Evolutionary conservation across 2,797 vertebrate species (phyloP).

Genomic region (Knipowitschia caucasica): DNA sequence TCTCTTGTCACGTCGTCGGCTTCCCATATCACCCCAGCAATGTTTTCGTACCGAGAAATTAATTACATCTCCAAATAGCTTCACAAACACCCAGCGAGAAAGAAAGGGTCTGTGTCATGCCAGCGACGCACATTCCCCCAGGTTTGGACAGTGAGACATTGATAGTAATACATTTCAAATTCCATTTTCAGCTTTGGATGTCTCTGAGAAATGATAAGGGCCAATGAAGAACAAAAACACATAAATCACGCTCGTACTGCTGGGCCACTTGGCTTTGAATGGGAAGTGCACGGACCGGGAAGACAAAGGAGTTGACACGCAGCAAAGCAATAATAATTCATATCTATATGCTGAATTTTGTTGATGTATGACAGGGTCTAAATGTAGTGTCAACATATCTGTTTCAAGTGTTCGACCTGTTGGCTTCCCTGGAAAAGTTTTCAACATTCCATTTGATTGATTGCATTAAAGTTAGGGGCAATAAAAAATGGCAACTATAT

Average conservation of each 20-base stretch:
- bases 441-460: no score
- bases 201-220: slow-evolving; percentile 17
- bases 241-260: slow-evolving; percentile 27
- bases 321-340: neutral
- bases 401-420: no score
- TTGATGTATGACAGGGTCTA: neutral
- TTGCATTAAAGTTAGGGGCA: no score
- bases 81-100: slow-evolving; percentile 9
- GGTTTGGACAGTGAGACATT: slow-evolving; percentile 36
- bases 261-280: slow-evolving; percentile 19
- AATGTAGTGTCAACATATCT: neutral
- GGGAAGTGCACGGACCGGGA: slow-evolving; percentile 1
- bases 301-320: neutral
- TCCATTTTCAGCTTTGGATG: slow-evolving; percentile 27
- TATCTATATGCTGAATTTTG: neutral
- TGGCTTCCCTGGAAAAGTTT: no score
- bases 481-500: no score
- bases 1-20: neutral
- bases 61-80: slow-evolving; percentile 39
- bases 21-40: slow-evolving; percentile 11
- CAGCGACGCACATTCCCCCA: slow-evolving; percentile 26
- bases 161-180: slow-evolving; percentile 42
- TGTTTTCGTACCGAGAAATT: slow-evolving; percentile 27
- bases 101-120: slow-evolving; percentile 22
- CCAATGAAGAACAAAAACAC: slow-evolving; percentile 21